A percentile compares a stretch with the other conserved stretches of the same genome.
These are phyloP conservation scores for Cyclargus thomasi DNA, from an alignment of 1,140 invertebrate genomes.

Conservation along the genomic window DNA sequence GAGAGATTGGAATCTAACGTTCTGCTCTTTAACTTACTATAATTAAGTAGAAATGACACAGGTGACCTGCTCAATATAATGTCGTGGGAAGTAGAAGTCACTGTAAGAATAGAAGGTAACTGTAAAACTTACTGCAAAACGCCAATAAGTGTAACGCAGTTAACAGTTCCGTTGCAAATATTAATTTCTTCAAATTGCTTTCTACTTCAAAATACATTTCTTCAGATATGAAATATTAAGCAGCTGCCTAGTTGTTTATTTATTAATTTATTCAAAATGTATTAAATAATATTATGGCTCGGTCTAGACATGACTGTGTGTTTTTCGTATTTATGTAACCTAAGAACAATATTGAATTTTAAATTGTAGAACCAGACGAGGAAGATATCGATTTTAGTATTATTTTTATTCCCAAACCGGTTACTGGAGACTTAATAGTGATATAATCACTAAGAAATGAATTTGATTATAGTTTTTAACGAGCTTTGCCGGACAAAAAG, in stretches of 20 bases:
- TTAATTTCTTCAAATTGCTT: background rate
- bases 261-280: background rate
- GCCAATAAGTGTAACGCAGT: background rate
- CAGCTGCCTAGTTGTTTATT: background rate
- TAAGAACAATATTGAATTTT: background rate
- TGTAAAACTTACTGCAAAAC: background rate
- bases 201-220: background rate
- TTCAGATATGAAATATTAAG: background rate
- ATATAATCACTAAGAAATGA: background rate
- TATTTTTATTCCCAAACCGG: background rate
- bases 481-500: no score
- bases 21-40: background rate
- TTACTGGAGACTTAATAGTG: background rate
- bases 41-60: background rate
- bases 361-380: background rate
- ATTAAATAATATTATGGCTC: background rate
- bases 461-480: background rate
- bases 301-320: background rate
- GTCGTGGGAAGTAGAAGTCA: background rate
- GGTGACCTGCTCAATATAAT: background rate
- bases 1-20: background rate
- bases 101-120: background rate
- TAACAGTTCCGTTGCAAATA: background rate
- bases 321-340: background rate
- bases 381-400: background rate